Conservation (phyloP, 1,140 invertebrate genomes). For the Dendroctonus valens region DNA sequence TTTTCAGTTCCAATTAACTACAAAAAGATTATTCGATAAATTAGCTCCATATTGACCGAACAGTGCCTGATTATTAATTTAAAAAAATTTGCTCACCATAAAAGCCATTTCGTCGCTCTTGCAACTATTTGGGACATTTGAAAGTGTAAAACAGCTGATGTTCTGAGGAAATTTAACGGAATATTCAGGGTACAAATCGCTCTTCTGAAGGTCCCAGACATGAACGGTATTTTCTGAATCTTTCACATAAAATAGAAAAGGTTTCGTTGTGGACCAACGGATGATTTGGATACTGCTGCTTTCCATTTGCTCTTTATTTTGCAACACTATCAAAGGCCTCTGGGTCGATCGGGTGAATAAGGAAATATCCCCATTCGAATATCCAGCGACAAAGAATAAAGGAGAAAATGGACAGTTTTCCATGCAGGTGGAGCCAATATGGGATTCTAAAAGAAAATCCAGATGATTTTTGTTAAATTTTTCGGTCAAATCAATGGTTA, state of each 20-base stretch:
- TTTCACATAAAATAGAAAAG: conserved; percentile 46
- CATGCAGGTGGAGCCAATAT: conserved; percentile 37
- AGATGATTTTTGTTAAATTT: conserved; percentile 8
- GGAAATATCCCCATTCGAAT: conserved; percentile 43
- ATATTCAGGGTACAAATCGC: conserved; percentile 45
- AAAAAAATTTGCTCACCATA: conserved; percentile 41
- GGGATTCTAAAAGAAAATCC: conserved; percentile 30
- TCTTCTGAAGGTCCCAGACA: conserved; percentile 46
- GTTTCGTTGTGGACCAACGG: conserved; percentile 47
- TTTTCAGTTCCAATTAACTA: conserved; percentile 40
- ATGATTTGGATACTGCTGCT: conserved; percentile 36
- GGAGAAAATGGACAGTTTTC: conserved; percentile 45
- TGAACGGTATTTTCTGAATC: conserved; percentile 43
- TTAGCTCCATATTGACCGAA: neutral
- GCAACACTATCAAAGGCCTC: conserved; percentile 43
- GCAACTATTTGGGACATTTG: conserved; percentile 29
- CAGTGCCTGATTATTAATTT: neutral
- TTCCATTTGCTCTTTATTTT: conserved; percentile 27
- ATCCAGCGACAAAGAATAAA: conserved; percentile 43
- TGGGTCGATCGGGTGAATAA: conserved; percentile 39
- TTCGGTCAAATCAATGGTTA: conserved; percentile 26
- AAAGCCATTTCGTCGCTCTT: conserved; percentile 37
- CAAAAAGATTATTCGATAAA: conserved; percentile 4
- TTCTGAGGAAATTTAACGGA: conserved; percentile 42
- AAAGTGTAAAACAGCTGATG: conserved; percentile 42